phyloP scores from a whole-genome alignment of 1,140 invertebrate genomes.

The Lepidostoma basale region DNA sequence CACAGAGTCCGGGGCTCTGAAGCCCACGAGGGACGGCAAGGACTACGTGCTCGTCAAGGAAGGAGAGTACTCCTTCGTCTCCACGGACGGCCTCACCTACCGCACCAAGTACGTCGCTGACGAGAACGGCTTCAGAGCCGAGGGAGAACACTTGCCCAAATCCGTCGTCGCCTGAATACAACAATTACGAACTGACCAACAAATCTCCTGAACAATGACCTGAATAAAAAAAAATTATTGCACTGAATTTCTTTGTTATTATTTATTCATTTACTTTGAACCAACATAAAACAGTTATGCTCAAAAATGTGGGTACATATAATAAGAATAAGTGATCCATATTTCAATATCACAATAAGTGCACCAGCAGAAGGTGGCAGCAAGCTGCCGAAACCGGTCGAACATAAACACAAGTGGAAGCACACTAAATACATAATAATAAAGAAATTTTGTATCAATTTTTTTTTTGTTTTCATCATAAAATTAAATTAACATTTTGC shows the following conservation, averaged over 20 bases:
- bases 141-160: conserved; percentile 50
- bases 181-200: not conserved
- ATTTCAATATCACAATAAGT: too few relatives aligned
- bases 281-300: too few relatives aligned
- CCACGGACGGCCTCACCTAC: conserved; percentile 26
- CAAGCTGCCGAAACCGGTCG: too few relatives aligned
- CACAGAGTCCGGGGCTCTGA: conserved; percentile 38
- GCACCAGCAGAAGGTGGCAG: too few relatives aligned
- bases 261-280: too few relatives aligned
- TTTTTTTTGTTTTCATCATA: too few relatives aligned
- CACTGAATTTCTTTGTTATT: not conserved
- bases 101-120: conserved; percentile 34
- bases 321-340: too few relatives aligned
- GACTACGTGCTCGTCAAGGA: conserved; percentile 39
- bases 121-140: conserved; percentile 31
- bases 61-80: conserved; percentile 31
- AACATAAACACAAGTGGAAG: too few relatives aligned
- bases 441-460: too few relatives aligned
- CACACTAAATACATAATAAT: too few relatives aligned
- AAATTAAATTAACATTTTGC: too few relatives aligned
- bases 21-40: conserved; percentile 36
- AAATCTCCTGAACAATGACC: not conserved
- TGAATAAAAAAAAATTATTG: not conserved
- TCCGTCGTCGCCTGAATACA: conserved; percentile 36
- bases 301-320: too few relatives aligned